Percentiles rank a stretch among this genome's conserved stretches.
These are phyloP conservation scores for Pardalotus punctatus DNA, from an alignment of 2,113 vertebrate species.

Conservation along the genomic window DNA sequence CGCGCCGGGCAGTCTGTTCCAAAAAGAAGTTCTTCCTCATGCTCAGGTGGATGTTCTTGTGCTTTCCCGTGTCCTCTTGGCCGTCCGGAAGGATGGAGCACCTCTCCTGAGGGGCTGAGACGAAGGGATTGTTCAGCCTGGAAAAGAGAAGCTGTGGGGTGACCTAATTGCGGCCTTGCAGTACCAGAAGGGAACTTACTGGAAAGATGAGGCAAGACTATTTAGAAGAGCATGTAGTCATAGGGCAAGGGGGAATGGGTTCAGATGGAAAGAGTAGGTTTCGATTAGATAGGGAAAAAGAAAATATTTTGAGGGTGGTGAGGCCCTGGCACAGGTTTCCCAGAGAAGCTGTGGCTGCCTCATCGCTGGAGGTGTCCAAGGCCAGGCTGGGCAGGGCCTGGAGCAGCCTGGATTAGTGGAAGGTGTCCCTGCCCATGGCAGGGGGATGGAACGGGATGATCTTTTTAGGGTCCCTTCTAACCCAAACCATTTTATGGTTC, in stretches of 20 bases:
- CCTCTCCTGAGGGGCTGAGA: neutral
- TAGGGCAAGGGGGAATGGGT: neutral
- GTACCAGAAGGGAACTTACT: neutral
- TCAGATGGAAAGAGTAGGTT: neutral
- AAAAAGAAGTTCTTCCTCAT: neutral
- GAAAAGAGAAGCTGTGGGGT: neutral
- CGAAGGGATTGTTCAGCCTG: neutral
- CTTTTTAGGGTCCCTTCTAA: neutral
- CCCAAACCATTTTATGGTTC: neutral
- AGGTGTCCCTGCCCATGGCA: neutral
- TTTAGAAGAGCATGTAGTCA: neutral
- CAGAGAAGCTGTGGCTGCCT: neutral
- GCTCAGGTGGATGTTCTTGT: neutral
- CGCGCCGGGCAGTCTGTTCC: neutral
- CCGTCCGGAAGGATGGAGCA: neutral
- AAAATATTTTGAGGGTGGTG: too few species aligned
- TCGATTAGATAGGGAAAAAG: too few species aligned
- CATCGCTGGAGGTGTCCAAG: neutral
- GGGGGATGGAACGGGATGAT: neutral
- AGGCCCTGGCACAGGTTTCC: neutral
- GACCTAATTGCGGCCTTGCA: neutral
- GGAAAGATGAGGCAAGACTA: neutral
- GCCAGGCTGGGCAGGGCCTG: neutral
- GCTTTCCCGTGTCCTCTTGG: too few species aligned
- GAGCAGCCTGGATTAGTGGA: fast-evolving